Percentiles rank a stretch among this genome's conserved stretches.
Conservation (phyloP, 2,888 invertebrate species). For the Chymomyza fuscimana region DNA sequence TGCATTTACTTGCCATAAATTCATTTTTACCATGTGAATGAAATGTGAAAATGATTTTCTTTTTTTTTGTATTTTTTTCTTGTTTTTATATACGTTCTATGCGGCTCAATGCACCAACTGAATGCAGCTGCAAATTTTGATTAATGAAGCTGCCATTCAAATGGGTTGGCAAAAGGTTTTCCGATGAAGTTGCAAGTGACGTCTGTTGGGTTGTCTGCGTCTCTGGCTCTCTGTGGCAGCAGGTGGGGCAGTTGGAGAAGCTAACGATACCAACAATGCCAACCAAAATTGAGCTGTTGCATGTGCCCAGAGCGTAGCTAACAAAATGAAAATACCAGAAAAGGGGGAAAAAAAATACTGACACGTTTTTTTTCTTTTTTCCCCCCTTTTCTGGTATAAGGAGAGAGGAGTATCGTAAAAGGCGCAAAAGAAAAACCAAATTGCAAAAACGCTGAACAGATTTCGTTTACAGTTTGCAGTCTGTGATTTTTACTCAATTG, state of each 20-base stretch:
- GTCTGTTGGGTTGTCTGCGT: background rate
- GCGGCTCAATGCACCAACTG: conserved; percentile 19
- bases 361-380: background rate
- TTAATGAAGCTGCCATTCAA: conserved; percentile 75
- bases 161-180: background rate
- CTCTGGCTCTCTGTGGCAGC: conserved; percentile 27
- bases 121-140: conserved; percentile 46
- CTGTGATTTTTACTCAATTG: conserved; percentile 35
- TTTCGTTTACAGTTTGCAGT: conserved; percentile 54
- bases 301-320: conserved; percentile 26
- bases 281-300: conserved; percentile 68
- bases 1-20: conserved; percentile 1
- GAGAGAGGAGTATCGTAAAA: background rate
- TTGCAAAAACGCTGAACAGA: conserved; percentile 55
- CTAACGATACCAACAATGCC: background rate
- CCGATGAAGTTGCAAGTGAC: conserved; percentile 1
- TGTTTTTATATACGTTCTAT: background rate
- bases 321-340: background rate
- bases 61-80: background rate
- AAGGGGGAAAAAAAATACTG: background rate
- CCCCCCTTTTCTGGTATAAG: background rate
- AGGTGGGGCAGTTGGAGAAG: conserved; percentile 28
- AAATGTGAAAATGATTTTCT: background rate
- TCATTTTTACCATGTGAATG: background rate
- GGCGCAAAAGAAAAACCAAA: conserved; percentile 35